These are phyloP conservation scores for Dexiosoma caninum DNA, from an alignment of 2,888 invertebrate species.

Conservation along the genomic window DNA sequence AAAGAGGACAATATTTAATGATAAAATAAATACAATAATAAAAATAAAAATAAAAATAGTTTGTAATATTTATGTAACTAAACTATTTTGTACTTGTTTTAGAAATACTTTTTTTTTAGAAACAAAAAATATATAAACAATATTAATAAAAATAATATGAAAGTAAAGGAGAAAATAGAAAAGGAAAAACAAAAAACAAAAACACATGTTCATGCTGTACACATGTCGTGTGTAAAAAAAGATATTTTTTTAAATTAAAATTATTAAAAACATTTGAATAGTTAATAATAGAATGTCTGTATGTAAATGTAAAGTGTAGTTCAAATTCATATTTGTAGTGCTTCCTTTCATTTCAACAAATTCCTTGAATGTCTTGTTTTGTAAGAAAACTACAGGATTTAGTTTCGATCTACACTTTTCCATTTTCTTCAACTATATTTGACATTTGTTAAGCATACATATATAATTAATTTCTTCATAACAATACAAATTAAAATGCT, in stretches of 20 bases:
- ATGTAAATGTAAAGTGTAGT: conserved; percentile 7
- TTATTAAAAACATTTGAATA: not conserved
- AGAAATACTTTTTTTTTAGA: conserved; percentile 56
- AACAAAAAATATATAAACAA: not conserved
- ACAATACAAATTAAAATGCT: conserved; percentile 8
- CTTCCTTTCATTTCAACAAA: not conserved
- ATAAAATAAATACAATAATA: conserved; percentile 18
- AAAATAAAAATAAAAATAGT: conserved; percentile 16
- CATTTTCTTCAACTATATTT: not conserved
- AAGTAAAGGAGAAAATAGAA: not conserved
- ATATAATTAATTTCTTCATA: not conserved
- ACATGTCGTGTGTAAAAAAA: not conserved
- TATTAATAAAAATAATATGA: not conserved
- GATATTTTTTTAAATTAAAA: conserved; percentile 24
- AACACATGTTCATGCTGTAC: not conserved
- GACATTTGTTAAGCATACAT: no score
- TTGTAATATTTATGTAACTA: conserved; percentile 53
- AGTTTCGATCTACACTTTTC: not conserved
- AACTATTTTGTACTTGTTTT: conserved; percentile 63
- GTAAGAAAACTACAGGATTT: not conserved
- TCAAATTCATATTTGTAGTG: not conserved
- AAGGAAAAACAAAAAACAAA: not conserved
- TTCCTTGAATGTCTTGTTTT: not conserved
- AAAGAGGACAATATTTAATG: conserved; percentile 25
- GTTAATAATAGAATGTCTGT: not conserved